Evolutionary conservation across 1,140 invertebrate species (phyloP), one percentile per base, ranked within the genome.

Genomic region (Vanessa atalanta): DNA sequence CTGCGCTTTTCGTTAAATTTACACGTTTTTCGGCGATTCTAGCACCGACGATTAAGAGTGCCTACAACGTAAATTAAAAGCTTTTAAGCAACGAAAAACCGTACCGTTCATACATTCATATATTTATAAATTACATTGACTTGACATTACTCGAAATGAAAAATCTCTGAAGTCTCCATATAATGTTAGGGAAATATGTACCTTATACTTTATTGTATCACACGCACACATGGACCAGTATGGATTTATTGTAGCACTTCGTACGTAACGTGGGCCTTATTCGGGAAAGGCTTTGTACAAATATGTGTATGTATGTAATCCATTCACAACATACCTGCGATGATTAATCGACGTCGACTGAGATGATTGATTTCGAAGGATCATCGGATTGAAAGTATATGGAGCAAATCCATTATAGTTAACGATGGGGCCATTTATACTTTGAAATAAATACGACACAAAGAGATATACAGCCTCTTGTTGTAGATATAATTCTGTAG

Each of bases 341-440:
- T 70, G 75, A 77, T 77, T 70, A 77, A 77, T 77, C 67, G 67
- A 55, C 47, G 66, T 53, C 48, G 63, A 71, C 31, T 47, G 68
- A 48, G 51, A 63, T 75, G 71, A 70, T 65, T 67, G 71, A 70
- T 77, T 61, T 67, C 57, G 61, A 73, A 61, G 61, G 51, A 73
- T 72, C 70, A 65, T 73, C 57, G 51, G 61, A 70, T 73, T 65
- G 66, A 73, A 68, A 73, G 67, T 20, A 73, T 20, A 61, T 50
- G 65, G n/a, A 67, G 15, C 43, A 15, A 26, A 57, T 65, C 31
- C 43, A 65, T 75, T 23, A 53, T 75, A 47, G 47, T 55, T 47
- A 69, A 26, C 47, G 57, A 48, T 51, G 47, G 65, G 65, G 50
- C 63, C 5, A 9, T 55, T 63, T 23, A 47, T 70, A n/a, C 13